Evolutionary conservation across 2,797 vertebrate genomes (phyloP), one percentile per base, ranked within the genome.

Genomic region (Eospalax fontanierii): DNA sequence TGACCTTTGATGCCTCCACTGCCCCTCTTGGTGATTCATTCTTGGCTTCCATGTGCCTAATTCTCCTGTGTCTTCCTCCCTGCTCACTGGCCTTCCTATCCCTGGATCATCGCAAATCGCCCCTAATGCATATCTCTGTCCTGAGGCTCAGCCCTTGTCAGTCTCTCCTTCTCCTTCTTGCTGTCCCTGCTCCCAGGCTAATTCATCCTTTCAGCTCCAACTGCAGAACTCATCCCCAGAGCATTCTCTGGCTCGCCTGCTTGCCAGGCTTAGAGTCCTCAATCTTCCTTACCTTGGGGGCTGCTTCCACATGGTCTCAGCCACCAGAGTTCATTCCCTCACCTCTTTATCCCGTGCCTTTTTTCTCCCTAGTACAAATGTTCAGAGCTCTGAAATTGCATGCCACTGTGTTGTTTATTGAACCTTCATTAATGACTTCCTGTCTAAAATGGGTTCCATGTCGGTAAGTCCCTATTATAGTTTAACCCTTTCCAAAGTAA

Each of bases 1-100:
- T 88, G 94, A 95, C 91, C 96, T 90, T 15, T 6, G 61, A 74
- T 40, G 50, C 40, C 87, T 65, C 54, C 74, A 8, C 38, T 71
- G n/a, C n/a, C 80, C 78, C 59, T 68, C 76, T n/a, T 0, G 16
- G 50, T 88, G 96, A 95, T 90, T 96, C 91, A 89, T 24, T 46
- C 84, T 75, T 95, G 97, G 90, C 90, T 63, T 35, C 78, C 87
- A 3, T 6, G 40, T 1, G 63, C 35, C 87, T 70, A 30, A 38
- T 21, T 59, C 87, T 81, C 75, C 74, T 10, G 76, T 33, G 76
- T 59, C 33, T 9, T 59, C 89, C 73, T 90, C 70, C 86, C 33
- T 63, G 15, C 61, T 40, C 28, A 33, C 19, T 57, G 76, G 59
- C 65, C 70, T 87, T 74, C 82, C 74, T 38, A 18, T 61, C 83